A percentile compares a stretch with the other conserved stretches of the same genome.
Conservation (phyloP, 2,888 invertebrate genomes). For the Ichneumon xanthorius region DNA sequence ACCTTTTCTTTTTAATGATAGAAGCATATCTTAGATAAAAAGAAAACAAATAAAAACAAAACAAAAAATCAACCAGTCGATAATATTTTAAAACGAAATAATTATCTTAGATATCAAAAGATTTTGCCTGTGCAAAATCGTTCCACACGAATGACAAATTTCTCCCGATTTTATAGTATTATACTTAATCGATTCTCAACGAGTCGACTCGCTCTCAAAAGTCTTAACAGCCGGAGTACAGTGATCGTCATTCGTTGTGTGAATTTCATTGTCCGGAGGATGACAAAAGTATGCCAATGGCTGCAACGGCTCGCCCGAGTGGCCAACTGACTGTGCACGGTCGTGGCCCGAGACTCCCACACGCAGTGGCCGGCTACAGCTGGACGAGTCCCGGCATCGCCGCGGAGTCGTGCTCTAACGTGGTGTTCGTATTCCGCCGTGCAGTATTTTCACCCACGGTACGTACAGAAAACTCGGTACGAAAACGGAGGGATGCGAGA, state of each 20-base stretch:
- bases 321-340: neutral
- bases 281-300: conserved; percentile 13
- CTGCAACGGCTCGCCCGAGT: conserved; percentile 2
- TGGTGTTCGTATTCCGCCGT: neutral
- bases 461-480: neutral
- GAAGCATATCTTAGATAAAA: neutral
- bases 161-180: too few species aligned
- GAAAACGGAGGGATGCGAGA: neutral
- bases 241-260: neutral
- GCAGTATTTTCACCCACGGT: neutral
- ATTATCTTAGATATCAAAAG: too few species aligned
- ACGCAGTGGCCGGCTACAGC: conserved; percentile 13
- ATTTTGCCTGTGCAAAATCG: too few species aligned
- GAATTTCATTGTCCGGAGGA: neutral
- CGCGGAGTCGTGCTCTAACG: neutral
- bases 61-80: too few species aligned
- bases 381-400: conserved; percentile 28
- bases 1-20: neutral
- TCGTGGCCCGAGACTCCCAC: conserved; percentile 26
- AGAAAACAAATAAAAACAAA: neutral
- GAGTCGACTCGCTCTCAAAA: neutral
- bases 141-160: too few species aligned
- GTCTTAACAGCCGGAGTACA: neutral
- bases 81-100: too few species aligned
- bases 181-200: too few species aligned